A percentile compares a stretch with the other conserved stretches of the same genome.
These are phyloP conservation scores for Sus cebifrons DNA, from an alignment of 2,797 vertebrate genomes.

Conservation along the genomic window DNA sequence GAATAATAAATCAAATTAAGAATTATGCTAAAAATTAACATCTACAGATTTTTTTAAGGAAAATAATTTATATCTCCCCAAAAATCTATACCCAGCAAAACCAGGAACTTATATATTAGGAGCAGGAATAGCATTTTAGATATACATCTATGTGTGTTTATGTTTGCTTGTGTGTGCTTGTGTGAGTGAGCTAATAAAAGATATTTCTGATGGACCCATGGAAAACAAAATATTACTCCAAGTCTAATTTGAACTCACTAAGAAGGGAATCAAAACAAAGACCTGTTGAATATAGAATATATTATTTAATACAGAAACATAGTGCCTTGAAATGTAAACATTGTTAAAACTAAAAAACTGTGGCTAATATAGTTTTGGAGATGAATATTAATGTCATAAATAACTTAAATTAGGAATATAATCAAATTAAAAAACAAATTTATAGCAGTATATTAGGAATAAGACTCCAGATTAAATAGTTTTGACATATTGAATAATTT, in stretches of 20 bases:
- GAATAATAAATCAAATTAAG: conserved; percentile 28
- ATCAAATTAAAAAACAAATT: conserved; percentile 30
- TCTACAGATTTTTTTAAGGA: neutral
- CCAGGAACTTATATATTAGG: neutral
- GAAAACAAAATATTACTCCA: conserved; percentile 25
- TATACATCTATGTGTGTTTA: neutral
- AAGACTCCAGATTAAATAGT: conserved; percentile 33
- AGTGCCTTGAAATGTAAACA: conserved; percentile 39
- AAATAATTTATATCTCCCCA: neutral
- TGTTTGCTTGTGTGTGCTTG: neutral
- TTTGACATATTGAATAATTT: conserved; percentile 66
- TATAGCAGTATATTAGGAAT: neutral
- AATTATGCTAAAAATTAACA: conserved; percentile 50
- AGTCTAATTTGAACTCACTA: neutral
- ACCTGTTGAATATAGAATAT: neutral
- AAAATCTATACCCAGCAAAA: neutral
- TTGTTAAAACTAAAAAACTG: conserved; percentile 24
- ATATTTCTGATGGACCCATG: neutral
- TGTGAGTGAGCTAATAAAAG: neutral
- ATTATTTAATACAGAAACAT: neutral
- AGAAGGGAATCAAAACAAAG: conserved; percentile 15
- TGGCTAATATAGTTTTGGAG: neutral
- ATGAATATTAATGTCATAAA: conserved; percentile 11
- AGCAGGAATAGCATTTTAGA: neutral
- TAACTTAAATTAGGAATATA: conserved; percentile 26